phyloP scores from a whole-genome alignment of 2,888 invertebrate genomes.

The Pheosia gnoma region DNA sequence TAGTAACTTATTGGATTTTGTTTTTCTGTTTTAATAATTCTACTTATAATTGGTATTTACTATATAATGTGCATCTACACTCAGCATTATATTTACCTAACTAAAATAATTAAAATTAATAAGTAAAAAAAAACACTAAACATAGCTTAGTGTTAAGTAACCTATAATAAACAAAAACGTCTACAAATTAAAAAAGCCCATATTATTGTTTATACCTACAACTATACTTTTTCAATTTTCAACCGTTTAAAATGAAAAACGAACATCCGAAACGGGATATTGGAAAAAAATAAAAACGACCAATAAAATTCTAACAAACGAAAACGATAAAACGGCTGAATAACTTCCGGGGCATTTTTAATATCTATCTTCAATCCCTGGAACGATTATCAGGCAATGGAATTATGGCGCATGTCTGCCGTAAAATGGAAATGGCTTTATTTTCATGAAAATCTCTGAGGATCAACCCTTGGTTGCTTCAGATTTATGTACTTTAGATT shows the following conservation, averaged over 20 bases:
- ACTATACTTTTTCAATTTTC: not conserved
- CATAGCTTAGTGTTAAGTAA: too few species aligned
- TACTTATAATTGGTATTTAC: too few species aligned
- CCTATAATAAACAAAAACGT: too few species aligned
- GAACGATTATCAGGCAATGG: constrained; percentile 54
- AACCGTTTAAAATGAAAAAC: not conserved
- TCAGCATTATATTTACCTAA: too few species aligned
- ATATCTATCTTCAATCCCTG: constrained; percentile 57
- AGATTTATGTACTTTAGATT: too few species aligned
- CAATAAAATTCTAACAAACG: constrained; percentile 11
- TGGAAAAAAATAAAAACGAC: constrained; percentile 8
- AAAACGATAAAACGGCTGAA: constrained; percentile 23
- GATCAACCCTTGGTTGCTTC: constrained; percentile 12
- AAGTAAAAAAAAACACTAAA: too few species aligned
- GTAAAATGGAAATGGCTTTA: constrained; percentile 59
- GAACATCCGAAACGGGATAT: not conserved
- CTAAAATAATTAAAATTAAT: too few species aligned
- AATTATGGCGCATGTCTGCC: constrained; percentile 43
- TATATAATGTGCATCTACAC: too few species aligned
- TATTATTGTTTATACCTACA: too few species aligned
- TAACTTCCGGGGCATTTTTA: constrained; percentile 51
- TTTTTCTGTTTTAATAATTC: too few species aligned
- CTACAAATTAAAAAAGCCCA: too few species aligned
- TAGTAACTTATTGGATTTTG: too few species aligned
- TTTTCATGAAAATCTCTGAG: constrained; percentile 71